Evolutionary conservation across 2,797 vertebrate genomes (phyloP).

Genomic region (Vespertilio murinus): DNA sequence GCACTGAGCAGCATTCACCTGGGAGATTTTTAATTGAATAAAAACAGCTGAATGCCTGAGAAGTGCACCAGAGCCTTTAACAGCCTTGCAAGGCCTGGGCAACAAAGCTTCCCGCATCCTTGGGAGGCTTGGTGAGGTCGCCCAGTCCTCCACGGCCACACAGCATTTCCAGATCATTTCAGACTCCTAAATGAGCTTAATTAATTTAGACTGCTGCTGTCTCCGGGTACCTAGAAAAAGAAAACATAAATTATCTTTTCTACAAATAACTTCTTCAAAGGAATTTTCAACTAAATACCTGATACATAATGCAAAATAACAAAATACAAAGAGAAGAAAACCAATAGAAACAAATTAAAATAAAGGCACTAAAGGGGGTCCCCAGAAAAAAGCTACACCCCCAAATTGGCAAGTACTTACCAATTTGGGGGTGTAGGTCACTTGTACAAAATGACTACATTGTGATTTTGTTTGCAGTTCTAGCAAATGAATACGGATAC

Average conservation of each 20-base stretch:
- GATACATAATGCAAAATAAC: neutral
- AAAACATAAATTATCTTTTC: slow-evolving; percentile 10
- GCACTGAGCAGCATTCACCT: neutral
- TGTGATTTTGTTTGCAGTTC: neutral
- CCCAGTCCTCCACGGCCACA: neutral
- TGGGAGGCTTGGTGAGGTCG: neutral
- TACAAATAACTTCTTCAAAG: neutral
- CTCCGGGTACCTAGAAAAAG: neutral
- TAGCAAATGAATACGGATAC: neutral
- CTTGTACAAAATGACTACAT: neutral
- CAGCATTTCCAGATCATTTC: neutral
- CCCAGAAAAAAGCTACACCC: neutral
- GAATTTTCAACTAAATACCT: neutral
- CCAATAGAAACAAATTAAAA: neutral
- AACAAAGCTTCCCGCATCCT: neutral
- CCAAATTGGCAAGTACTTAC: neutral
- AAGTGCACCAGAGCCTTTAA: neutral
- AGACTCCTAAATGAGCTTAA: neutral
- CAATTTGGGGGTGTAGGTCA: neutral
- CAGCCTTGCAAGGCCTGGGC: neutral
- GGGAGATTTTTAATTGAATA: neutral
- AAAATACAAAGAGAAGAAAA: neutral
- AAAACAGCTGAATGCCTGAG: neutral
- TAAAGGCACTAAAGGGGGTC: neutral
- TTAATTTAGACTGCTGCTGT: neutral